These are phyloP conservation scores for Condylostylus longicornis DNA, from an alignment of 1,140 invertebrate genomes.

Conservation along the genomic window DNA sequence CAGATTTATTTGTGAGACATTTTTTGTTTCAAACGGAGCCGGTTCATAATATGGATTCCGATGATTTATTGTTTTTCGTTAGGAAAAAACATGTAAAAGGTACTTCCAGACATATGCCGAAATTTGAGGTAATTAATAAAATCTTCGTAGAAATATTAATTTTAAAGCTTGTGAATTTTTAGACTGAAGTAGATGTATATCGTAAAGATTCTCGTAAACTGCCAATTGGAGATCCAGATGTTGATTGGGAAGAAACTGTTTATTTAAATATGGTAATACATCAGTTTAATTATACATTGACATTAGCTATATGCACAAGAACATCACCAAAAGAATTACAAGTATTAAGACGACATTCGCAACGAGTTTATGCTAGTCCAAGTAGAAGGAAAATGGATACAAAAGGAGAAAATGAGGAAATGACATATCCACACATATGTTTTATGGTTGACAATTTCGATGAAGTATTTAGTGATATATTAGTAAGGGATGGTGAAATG, in stretches of 20 bases:
- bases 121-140: slow-evolving; percentile 57
- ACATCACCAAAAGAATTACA: slow-evolving; percentile 94
- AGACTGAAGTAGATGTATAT: slow-evolving; percentile 90
- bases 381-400: slow-evolving; percentile 92
- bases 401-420: slow-evolving; percentile 95
- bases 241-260: slow-evolving; percentile 99
- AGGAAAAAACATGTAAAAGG: slow-evolving; percentile 79
- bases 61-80: slow-evolving; percentile 93
- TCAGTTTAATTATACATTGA: slow-evolving; percentile 95
- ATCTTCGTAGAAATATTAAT: background rate
- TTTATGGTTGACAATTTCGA: slow-evolving; percentile 99
- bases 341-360: slow-evolving; percentile 80
- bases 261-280: slow-evolving; percentile 97
- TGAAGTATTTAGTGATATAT: slow-evolving; percentile 92
- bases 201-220: slow-evolving; percentile 91
- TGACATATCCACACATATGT: slow-evolving; percentile 96
- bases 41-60: slow-evolving; percentile 64
- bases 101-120: slow-evolving; percentile 66
- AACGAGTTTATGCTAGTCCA: slow-evolving; percentile 91
- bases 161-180: slow-evolving; percentile 7
- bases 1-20: slow-evolving; percentile 84
- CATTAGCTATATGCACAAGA: slow-evolving; percentile 91
- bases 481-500: slow-evolving; percentile 95
- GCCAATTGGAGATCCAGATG: slow-evolving; percentile 84
- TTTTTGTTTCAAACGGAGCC: slow-evolving; percentile 75